Conservation (phyloP, 2,888 invertebrate species). For the Sesamia inferens region DNA sequence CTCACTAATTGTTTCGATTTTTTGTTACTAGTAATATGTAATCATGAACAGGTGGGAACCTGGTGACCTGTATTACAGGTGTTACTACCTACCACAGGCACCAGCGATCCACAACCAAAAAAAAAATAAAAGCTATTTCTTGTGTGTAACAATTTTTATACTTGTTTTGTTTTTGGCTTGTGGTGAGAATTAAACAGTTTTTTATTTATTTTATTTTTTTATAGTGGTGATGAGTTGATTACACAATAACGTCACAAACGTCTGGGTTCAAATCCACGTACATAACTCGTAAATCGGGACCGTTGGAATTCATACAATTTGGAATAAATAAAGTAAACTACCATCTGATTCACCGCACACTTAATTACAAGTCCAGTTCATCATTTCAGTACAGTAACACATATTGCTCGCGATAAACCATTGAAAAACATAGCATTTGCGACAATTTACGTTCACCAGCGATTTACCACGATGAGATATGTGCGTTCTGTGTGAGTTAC, state of each 20-base stretch:
- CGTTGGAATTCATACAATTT: not conserved
- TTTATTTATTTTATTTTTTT: too few species aligned
- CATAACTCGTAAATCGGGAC: not conserved
- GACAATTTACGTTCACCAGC: constrained; percentile 78
- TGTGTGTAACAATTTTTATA: too few species aligned
- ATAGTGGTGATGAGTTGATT: not conserved
- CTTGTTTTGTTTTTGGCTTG: too few species aligned
- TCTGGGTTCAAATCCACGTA: not conserved
- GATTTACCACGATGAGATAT: constrained; percentile 82
- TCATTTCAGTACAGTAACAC: constrained; percentile 65
- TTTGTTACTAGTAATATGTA: too few species aligned
- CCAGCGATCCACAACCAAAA: too few species aligned
- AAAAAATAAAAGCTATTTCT: too few species aligned
- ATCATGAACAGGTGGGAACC: too few species aligned
- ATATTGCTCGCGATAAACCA: constrained; percentile 77
- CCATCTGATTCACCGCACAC: not conserved
- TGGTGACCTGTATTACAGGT: too few species aligned
- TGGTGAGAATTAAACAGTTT: too few species aligned
- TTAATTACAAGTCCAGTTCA: constrained; percentile 29
- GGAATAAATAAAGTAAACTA: constrained; percentile 4
- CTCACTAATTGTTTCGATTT: too few species aligned
- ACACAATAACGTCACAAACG: not conserved
- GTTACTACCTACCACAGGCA: too few species aligned
- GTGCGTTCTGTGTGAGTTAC: constrained; percentile 72
- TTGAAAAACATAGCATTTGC: constrained; percentile 81